Evolutionary conservation across 2,113 vertebrate species (phyloP), one percentile per base, ranked within the genome.

Genomic region (Cisticola juncidis): DNA sequence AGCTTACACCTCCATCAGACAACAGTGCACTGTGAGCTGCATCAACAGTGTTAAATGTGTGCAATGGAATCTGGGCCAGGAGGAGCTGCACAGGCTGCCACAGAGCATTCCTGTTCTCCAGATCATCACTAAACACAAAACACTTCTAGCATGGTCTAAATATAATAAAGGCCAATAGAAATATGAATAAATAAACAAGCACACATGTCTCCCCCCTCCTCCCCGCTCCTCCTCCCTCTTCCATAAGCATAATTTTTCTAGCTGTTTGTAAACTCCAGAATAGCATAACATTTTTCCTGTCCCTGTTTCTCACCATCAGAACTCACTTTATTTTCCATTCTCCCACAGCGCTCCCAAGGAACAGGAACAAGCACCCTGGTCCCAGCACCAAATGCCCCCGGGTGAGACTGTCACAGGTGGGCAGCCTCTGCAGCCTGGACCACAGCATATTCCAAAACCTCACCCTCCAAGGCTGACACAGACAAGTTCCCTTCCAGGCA

Each of bases 141-240:
- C 36, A 76, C 29, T 85, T 65, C 53, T 62, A 40, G 20, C 1
- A 3, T 33, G 38, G 12, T 45, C 69, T 69, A 68, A 88, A 71
- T n/a, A 61, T 35, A 71, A 74, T 21, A 76, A 71, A 88, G 36
- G 18, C 58, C 56, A 92, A 48, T 17, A 81, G 53, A 95, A 94
- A 84, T 11, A 76, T 74, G 68, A 95, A 94, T 88, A 36, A 84
- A 91, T 76, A 89, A 91, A 78, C 56, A 90, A 88, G 57, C 78
- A 91, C 86, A 94, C 71, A 24, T n/a, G n/a, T 87, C 45, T 87
- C 26, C 77, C 56, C 53, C 38, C 38, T 38, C 38, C 38, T 38
- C 38, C 38, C 9, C 38, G 9, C 53, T 87, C 61, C 74, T 74
- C 51, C 42, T 71, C 38, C 65, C 61, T 94, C 53, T 40, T 57